Conservation (phyloP, 2,113 vertebrate species). For the Oncorhynchus masou region DNA sequence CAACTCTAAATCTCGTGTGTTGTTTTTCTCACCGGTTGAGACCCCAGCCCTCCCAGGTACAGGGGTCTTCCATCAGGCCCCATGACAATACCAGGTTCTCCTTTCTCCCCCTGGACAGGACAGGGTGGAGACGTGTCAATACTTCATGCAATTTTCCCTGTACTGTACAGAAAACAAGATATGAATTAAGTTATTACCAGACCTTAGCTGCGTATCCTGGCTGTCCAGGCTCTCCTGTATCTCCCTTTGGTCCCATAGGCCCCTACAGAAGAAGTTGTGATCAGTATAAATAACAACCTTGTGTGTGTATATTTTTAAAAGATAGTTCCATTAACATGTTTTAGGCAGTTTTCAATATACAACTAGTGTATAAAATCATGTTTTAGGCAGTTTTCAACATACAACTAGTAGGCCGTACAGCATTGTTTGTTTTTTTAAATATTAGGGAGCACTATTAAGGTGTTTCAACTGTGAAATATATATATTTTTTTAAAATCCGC, state of each 20-base stretch:
- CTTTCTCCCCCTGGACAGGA: conserved; percentile 71
- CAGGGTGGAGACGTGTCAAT: neutral
- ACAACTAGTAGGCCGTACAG: no score
- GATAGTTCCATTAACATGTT: no score
- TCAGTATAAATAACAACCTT: neutral
- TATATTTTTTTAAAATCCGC: no score
- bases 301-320: no score
- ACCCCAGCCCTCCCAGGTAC: conserved; percentile 55
- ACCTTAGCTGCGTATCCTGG: conserved; percentile 70
- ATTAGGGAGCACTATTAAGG: no score
- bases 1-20: neutral
- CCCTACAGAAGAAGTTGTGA: conserved; percentile 48
- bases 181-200: neutral
- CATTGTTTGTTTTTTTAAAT: no score
- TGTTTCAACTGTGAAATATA: no score
- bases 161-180: neutral
- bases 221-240: conserved; percentile 61
- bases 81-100: conserved; percentile 69
- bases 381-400: no score
- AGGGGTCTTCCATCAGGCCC: conserved; percentile 66
- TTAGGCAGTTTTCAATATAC: no score
- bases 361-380: no score
- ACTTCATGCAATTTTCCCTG: neutral
- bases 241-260: conserved; percentile 70
- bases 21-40: conserved; percentile 49